Evolutionary conservation across 2,113 vertebrate species (phyloP).

Genomic region (Sturnus vulgaris): DNA sequence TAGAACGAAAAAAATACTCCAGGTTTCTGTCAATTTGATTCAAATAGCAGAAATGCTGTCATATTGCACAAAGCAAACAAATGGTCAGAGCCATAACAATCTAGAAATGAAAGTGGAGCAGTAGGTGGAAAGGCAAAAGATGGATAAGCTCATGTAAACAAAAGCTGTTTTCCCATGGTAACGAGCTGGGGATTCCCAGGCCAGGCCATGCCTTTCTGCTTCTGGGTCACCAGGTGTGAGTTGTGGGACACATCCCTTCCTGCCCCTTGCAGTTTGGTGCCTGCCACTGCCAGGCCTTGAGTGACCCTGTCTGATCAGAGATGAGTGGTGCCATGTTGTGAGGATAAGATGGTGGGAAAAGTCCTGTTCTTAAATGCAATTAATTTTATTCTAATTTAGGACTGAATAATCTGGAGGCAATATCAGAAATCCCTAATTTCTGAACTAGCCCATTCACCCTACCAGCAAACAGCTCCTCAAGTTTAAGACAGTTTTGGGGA

Average conservation of each 20-base stretch:
- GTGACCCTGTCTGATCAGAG: background rate
- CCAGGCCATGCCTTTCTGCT: background rate
- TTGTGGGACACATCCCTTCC: background rate
- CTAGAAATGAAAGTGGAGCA: background rate
- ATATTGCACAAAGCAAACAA: background rate
- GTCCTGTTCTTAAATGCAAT: background rate
- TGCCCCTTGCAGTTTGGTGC: background rate
- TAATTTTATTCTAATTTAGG: background rate
- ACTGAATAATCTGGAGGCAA: background rate
- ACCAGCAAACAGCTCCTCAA: background rate
- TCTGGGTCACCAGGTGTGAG: background rate
- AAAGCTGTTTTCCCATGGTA: background rate
- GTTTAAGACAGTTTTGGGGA: background rate
- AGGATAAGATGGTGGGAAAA: background rate
- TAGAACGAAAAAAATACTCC: background rate
- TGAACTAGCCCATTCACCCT: background rate
- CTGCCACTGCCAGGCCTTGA: background rate
- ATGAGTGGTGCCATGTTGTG: rapidly evolving
- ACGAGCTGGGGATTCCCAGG: background rate
- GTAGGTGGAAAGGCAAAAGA: background rate
- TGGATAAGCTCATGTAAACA: rapidly evolving
- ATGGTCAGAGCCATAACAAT: background rate
- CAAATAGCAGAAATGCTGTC: background rate
- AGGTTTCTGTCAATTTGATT: background rate
- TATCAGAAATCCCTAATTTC: background rate